Evolutionary conservation across 37 sponge, comb jelly and placozoan genomes (phyloP), one percentile per base, ranked within the genome.

Genomic region (Hormiphora californensis): DNA sequence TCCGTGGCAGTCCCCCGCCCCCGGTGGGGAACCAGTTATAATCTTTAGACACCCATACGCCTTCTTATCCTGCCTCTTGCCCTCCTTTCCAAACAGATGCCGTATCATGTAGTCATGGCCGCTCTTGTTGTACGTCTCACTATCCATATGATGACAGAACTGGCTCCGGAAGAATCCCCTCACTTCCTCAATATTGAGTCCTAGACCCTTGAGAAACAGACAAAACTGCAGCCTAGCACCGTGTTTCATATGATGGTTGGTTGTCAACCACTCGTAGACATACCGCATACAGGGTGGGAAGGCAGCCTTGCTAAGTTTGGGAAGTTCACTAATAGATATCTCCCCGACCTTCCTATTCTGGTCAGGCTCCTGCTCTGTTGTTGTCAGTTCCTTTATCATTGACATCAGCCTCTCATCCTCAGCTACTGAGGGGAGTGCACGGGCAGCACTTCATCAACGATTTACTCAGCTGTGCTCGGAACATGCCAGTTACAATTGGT

Each of bases 21-120:
- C 89, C 11, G 98, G 98, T 21, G 90, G 68, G 44, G 94, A 93
- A 53, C 90, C 87, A 39, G 65, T 91, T 40, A 96, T 94, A 34
- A 96, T 94, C 90, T 94, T 96, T 88, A 94, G 85, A 28, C 54
- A 89, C 86, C 93, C 91, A 89, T 96, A 96, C 27, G 98, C 89
- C 0, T 91, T 93, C 89, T 94, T 92, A 91, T 92, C 92, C 19
- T 91, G 81, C 38, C 95, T 87, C 89, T 94, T 94, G 12, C 98
- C 98, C 69, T 96, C 98, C 63, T 92, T 92, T 0, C 98, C 98
- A 63, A 92, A 96, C 44, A 78, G 86, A 73, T 96, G 98, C 2
- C 98, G 63, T 7, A 96, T 87, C 87, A 90, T 93, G 88, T 96
- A 96, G 4, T 95, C 94, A 90, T 96, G 94, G 0, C 86, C 88